Base-by-base conservation (phyloP, 2,797 vertebrate species). In the Pachyuromys duprasi region DNA sequence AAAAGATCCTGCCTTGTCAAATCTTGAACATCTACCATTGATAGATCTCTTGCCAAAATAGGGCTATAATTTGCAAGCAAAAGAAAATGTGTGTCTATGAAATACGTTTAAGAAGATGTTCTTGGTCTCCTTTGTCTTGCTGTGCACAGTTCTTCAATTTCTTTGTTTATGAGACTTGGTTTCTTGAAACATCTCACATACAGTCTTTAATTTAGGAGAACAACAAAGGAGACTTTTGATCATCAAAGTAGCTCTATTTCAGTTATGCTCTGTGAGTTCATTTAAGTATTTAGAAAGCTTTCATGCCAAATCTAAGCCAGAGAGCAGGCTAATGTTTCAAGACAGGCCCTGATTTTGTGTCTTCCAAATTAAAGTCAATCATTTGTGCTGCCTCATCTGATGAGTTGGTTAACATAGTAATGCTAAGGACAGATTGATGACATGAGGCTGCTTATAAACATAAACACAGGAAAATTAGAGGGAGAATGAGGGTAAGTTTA, bases 21-120 rank as follows among this genome's bases (percentile, higher is more conserved):
- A 63, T 42, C n/a, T 90, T 96, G 60, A 94, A 95, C 87, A 93
- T 14, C 36, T 62, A 2, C 22, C 70, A n/a, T 65, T 84, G 63
- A 65, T 53, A 89, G 60, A 26, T n/a, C 72, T 91, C 26, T 83
- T 92, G 31, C 36, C 33, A 89, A 55, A 65, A 9, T 31, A 78
- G 1, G 36, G 62, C 36, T 78, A 26, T 55, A 49, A 76, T 82
- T 90, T 83, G 22, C 24, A 87, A 76, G 17, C 31, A 20, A 33
- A 62, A 79, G 20, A 87, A 31, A 20, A 53, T 65, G 14, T 65
- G 14, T 60, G 36, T 86, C 15, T 93, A 20, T 75, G 53, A 89
- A 74, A 79, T 60, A 36, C 22, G 94, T 95, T 86, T 76, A 95
- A 62, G 17, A 95, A 79, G 26, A 65, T 94, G 15, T 76, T 67